phyloP scores from a whole-genome alignment of 2,888 invertebrate genomes.

The Parnassius apollo region DNA sequence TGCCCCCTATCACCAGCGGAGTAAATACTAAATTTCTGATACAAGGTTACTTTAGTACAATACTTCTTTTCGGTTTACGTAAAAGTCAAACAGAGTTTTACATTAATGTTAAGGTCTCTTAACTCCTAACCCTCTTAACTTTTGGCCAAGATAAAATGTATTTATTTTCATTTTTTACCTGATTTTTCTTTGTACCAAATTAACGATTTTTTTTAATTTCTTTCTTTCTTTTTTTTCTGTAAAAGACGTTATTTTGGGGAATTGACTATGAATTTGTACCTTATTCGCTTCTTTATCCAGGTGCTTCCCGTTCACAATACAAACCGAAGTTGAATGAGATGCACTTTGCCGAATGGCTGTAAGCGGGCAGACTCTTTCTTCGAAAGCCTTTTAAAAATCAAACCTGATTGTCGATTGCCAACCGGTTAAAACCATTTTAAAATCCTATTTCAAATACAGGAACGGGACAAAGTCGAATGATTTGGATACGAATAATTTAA shows the following conservation, averaged over 20 bases:
- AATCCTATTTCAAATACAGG: not conserved
- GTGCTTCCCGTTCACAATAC: slow-evolving; percentile 33
- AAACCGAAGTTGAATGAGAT: slow-evolving; percentile 33
- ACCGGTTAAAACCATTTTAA: slow-evolving; percentile 9
- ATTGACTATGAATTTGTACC: slow-evolving; percentile 20
- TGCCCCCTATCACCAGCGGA: no score
- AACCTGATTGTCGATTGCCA: slow-evolving; percentile 16
- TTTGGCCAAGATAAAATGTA: no score
- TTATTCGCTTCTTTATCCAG: slow-evolving; percentile 27
- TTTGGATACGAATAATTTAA: slow-evolving; percentile 5
- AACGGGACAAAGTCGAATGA: slow-evolving; percentile 8
- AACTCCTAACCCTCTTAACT: no score
- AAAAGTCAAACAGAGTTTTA: no score
- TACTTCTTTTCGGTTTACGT: no score
- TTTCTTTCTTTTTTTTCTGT: no score
- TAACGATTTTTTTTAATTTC: no score
- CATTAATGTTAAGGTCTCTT: no score
- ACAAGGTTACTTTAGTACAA: no score
- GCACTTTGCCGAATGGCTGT: slow-evolving; percentile 36
- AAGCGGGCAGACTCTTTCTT: slow-evolving; percentile 26
- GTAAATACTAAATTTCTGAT: no score
- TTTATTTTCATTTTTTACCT: no score
- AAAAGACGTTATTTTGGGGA: not conserved
- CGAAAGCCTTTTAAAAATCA: slow-evolving; percentile 19
- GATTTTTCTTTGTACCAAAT: no score